phyloP scores from a whole-genome alignment of 2,797 vertebrate genomes.

The Lithobates sylvaticus region DNA sequence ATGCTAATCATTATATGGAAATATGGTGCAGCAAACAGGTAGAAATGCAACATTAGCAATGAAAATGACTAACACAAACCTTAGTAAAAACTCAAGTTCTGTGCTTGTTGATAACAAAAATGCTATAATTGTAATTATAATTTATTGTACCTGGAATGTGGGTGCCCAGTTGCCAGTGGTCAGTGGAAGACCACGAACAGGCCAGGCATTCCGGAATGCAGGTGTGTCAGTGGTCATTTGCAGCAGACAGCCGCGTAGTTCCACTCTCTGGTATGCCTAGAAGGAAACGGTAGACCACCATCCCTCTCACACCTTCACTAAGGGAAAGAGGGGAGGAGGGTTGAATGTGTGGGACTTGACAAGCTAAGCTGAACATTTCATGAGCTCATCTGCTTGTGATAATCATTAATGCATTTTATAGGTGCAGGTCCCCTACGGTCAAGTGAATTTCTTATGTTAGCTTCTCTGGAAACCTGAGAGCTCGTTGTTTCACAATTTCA shows the following conservation, averaged over 20 bases:
- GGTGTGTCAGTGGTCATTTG: constrained; percentile 8
- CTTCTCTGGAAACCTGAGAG: constrained; percentile 1
- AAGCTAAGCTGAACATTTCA: background rate
- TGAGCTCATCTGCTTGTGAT: constrained; percentile 43
- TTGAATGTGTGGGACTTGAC: background rate
- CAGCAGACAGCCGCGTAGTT: background rate
- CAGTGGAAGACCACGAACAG: constrained; percentile 19
- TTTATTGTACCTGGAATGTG: constrained; percentile 11
- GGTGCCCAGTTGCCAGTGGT: constrained; percentile 8
- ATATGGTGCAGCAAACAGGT: too few species aligned
- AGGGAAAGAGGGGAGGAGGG: too few species aligned
- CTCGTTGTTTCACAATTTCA: background rate
- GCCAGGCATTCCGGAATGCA: background rate
- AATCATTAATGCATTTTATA: constrained; percentile 37
- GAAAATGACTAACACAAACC: too few species aligned
- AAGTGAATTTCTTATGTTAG: constrained; percentile 14
- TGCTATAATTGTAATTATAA: too few species aligned
- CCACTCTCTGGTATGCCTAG: background rate
- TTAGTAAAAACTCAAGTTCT: too few species aligned
- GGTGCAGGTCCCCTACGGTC: constrained; percentile 8
- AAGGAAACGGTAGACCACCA: constrained; percentile 34
- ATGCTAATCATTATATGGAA: too few species aligned
- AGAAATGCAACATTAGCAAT: too few species aligned
- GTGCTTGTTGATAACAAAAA: too few species aligned
- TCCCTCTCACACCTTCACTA: background rate